These are phyloP conservation scores for Drosophila triauraria DNA, from an alignment of 1,140 invertebrate genomes.

Conservation along the genomic window DNA sequence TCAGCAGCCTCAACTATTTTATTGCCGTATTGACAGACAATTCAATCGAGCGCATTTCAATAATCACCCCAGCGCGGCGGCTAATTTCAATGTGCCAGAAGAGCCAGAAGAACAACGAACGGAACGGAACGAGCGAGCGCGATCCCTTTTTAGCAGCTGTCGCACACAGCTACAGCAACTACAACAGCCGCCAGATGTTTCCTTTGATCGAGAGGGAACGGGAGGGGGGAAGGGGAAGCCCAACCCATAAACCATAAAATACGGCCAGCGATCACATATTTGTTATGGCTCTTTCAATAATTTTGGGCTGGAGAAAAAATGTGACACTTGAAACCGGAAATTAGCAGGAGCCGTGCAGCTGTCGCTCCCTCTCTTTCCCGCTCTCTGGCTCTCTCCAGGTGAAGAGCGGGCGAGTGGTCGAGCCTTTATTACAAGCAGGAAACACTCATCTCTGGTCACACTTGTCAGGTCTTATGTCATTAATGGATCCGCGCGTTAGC, in stretches of 20 bases:
- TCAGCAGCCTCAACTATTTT: conserved; percentile 61
- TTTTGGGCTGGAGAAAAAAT: conserved; percentile 54
- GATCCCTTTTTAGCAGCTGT: conserved; percentile 76
- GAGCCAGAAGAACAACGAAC: conserved; percentile 16
- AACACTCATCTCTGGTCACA: conserved; percentile 21
- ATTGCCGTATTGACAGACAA: conserved; percentile 79
- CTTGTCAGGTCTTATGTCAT: conserved; percentile 29
- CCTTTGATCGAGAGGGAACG: conserved; percentile 29
- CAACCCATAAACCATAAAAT: conserved; percentile 73
- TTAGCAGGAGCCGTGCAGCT: conserved; percentile 72
- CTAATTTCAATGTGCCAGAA: conserved; percentile 47
- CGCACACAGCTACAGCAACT: conserved; percentile 25
- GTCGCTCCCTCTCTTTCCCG: conserved; percentile 47
- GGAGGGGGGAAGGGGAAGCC: conserved; percentile 29
- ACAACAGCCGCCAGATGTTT: conserved; percentile 68
- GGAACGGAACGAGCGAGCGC: conserved; percentile 8
- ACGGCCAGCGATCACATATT: conserved; percentile 43
- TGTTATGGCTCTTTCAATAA: conserved; percentile 80
- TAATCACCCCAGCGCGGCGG: conserved; percentile 23
- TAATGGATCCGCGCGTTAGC: conserved; percentile 17
- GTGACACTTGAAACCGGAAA: conserved; percentile 82
- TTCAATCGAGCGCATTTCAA: conserved; percentile 61
- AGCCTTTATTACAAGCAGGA: conserved; percentile 33
- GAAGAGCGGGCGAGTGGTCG: conserved; percentile 3
- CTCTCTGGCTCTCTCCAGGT: conserved; percentile 18